Evolutionary conservation across 1,140 invertebrate genomes (phyloP).

Genomic region (Popillia japonica): DNA sequence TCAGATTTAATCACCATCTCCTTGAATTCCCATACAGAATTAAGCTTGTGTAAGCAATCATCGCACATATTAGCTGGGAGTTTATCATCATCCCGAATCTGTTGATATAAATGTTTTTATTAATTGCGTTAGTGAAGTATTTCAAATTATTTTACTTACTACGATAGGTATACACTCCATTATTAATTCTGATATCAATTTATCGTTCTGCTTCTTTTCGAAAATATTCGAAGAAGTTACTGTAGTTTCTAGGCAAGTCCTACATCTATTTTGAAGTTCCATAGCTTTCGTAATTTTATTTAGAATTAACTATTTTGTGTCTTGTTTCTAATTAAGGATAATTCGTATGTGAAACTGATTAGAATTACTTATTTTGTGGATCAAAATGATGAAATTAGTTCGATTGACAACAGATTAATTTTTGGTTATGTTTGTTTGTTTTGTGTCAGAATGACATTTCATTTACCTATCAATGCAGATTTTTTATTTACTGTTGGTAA

Average conservation of each 20-base stretch:
- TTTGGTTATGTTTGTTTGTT: too few relatives aligned
- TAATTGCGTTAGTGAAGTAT: background rate
- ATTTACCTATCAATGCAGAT: too few relatives aligned
- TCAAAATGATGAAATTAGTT: too few relatives aligned
- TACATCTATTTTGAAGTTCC: background rate
- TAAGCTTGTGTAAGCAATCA: background rate
- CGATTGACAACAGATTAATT: too few relatives aligned
- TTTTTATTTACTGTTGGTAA: too few relatives aligned
- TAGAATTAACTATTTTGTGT: too few relatives aligned
- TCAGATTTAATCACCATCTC: background rate
- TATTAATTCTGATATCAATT: slow-evolving; percentile 7
- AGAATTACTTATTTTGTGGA: too few relatives aligned
- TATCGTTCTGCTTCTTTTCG: background rate
- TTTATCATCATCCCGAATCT: background rate
- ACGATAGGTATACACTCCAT: background rate
- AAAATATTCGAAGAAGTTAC: background rate
- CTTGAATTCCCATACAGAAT: background rate
- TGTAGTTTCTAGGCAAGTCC: background rate
- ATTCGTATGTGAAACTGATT: too few relatives aligned
- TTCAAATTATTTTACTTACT: background rate
- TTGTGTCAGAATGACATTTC: too few relatives aligned
- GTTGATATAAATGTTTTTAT: background rate
- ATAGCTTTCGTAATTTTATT: background rate
- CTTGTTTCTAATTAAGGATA: too few relatives aligned
- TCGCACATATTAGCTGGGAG: background rate